Conservation (phyloP, 2,888 invertebrate genomes). For the Mamestra brassicae region DNA sequence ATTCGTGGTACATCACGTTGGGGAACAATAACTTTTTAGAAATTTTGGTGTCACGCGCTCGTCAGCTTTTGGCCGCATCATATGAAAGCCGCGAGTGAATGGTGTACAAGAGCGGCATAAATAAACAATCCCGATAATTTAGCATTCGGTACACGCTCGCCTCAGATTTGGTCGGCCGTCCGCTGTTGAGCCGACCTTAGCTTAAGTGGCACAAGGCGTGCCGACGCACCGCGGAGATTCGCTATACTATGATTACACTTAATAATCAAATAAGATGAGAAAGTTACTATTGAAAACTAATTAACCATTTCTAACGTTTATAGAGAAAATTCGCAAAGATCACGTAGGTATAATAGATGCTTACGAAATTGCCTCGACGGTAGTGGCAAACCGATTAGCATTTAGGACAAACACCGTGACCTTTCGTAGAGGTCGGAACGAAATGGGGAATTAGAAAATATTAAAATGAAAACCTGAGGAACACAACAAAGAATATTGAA, state of each 20-base stretch:
- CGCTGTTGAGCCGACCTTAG: constrained; percentile 69
- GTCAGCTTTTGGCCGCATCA: constrained; percentile 52
- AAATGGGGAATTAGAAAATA: constrained; percentile 62
- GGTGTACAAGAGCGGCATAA: constrained; percentile 65
- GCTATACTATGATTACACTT: constrained; percentile 53
- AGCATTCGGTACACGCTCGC: constrained; percentile 70
- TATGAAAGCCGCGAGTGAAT: constrained; percentile 62
- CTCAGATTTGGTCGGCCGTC: constrained; percentile 67
- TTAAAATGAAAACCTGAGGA: constrained; percentile 20
- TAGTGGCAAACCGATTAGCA: constrained; percentile 74
- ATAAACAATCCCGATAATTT: constrained; percentile 66
- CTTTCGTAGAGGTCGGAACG: constrained; percentile 72
- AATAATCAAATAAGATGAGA: constrained; percentile 58
- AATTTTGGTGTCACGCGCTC: constrained; percentile 61
- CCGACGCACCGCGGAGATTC: constrained; percentile 58
- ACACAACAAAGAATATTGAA: constrained; percentile 34
- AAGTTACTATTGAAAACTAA: constrained; percentile 56
- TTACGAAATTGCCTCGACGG: constrained; percentile 75
- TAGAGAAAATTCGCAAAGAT: constrained; percentile 47
- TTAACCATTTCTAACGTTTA: constrained; percentile 55
- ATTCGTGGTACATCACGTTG: constrained; percentile 5
- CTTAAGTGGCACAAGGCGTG: constrained; percentile 73
- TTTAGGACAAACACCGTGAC: constrained; percentile 78
- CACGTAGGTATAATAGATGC: constrained; percentile 43
- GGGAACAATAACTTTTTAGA: constrained; percentile 60